Base-by-base conservation (phyloP, 2,797 vertebrate genomes). In the Oreonectes daqikongensis region DNA sequence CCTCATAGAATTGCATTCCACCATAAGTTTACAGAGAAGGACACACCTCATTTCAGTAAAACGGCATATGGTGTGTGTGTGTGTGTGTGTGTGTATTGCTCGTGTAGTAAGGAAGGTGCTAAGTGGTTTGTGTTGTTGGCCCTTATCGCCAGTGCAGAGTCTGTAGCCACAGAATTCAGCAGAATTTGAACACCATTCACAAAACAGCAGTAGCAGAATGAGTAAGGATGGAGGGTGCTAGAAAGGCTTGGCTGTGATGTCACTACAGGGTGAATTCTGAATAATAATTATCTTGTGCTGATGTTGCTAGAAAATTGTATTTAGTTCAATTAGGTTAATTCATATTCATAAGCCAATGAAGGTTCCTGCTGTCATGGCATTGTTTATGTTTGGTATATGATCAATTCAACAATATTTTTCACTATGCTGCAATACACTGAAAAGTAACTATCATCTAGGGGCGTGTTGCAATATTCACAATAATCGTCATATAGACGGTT, bases 101-200 rank as follows among this genome's bases (percentile, higher is more conserved):
- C 40, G 65, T 69, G 40, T 28, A 59, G 55, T 59, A 30, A 28
- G 12, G 6, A 72, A 73, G 32, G 63, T 79, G 70, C 17, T 73
- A 69, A 73, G 65, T 61, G 32, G 63, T 73, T 69, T 79, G 72
- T 79, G 63, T 68, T 59, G 24, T 59, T 30, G 55, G 26, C 24
- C 26, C 55, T 28, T 59, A 24, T 55, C 52, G 26, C 11, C 22
- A 55, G 22, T 14, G 11, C 26, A 28, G 24, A 59, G 10, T 57
- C 55, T 57, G 14, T 28, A 28, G 55, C 24, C 26, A 57, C 14
- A 57, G 22, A 59, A 57, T 57, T 6, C 24, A 12, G 26, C 24
- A 28, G 10, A 57, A 59, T 59, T 7, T 28, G 5, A 59, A 59
- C 26, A 30, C 26, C 55, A 17, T 28, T 59, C 26, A 59, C 55